phyloP scores from a whole-genome alignment of 2,888 invertebrate genomes.

The Sphecodes monilicornis region DNA sequence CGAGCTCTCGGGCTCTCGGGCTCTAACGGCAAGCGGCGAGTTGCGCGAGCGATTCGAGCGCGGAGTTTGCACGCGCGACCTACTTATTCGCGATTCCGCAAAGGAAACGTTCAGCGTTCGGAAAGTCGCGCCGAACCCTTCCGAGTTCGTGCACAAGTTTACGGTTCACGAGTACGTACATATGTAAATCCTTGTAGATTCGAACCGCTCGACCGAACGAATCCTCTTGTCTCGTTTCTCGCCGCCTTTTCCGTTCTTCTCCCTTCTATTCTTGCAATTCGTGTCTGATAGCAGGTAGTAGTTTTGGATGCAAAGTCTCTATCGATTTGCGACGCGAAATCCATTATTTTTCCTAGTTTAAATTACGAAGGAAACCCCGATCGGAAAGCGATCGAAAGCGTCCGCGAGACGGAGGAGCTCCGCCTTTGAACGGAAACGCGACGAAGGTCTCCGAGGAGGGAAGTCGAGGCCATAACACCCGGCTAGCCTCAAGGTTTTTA shows the following conservation, averaged over 20 bases:
- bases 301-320: neutral
- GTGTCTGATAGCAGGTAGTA: neutral
- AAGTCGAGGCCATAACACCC: conserved; percentile 62
- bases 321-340: neutral
- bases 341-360: neutral
- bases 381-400: conserved; percentile 8
- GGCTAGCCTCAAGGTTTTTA: conserved; percentile 62
- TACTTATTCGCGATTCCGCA: conserved; percentile 70
- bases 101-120: conserved; percentile 32
- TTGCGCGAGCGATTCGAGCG: conserved; percentile 81
- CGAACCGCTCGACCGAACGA: too few species aligned
- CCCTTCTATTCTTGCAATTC: neutral
- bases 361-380: neutral
- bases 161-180: neutral
- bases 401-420: conserved; percentile 27
- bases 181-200: too few species aligned
- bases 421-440: conserved; percentile 63
- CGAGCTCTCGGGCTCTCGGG: neutral
- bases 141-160: neutral
- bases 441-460: conserved; percentile 61
- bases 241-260: neutral
- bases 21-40: conserved; percentile 63
- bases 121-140: neutral
- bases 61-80: conserved; percentile 78
- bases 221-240: too few species aligned